These are phyloP conservation scores for Ctenodactylus gundi DNA, from an alignment of 2,113 vertebrate species.

Conservation along the genomic window DNA sequence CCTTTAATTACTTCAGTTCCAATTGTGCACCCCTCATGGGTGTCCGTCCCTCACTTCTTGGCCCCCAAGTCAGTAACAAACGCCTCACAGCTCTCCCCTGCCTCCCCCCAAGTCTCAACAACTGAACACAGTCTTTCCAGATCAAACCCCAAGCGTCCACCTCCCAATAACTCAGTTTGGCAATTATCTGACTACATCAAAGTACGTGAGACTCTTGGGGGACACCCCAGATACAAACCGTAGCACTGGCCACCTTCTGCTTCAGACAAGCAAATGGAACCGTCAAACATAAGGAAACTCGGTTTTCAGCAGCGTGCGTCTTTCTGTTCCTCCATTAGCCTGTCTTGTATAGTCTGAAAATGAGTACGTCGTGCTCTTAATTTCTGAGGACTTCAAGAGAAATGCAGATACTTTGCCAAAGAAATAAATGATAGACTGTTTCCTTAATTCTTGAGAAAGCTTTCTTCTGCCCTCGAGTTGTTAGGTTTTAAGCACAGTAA, in stretches of 20 bases:
- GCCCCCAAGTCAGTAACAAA: no score
- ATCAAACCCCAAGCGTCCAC: no score
- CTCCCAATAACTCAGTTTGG: no score
- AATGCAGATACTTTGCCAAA: constrained; percentile 59
- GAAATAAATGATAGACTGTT: constrained; percentile 49
- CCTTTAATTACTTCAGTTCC: no score
- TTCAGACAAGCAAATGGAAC: constrained; percentile 31
- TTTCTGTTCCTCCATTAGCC: constrained; percentile 40
- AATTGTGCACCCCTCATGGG: no score
- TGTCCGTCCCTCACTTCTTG: no score
- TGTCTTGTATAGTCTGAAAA: constrained; percentile 56
- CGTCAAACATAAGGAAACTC: constrained; percentile 15
- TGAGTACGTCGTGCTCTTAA: constrained; percentile 49
- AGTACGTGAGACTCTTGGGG: no score
- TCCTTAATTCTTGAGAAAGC: constrained; percentile 63
- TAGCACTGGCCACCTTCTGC: background rate
- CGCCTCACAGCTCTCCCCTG: no score
- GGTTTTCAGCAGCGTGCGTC: background rate
- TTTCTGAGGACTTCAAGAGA: constrained; percentile 41
- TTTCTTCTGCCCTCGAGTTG: constrained; percentile 64
- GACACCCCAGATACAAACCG: no score
- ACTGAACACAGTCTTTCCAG: no score
- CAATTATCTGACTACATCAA: no score
- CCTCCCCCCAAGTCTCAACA: no score
- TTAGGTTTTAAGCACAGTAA: constrained; percentile 58